phyloP scores from a whole-genome alignment of 35 echinoderm and acorn worm species.

The Eucidaris tribuloides region DNA sequence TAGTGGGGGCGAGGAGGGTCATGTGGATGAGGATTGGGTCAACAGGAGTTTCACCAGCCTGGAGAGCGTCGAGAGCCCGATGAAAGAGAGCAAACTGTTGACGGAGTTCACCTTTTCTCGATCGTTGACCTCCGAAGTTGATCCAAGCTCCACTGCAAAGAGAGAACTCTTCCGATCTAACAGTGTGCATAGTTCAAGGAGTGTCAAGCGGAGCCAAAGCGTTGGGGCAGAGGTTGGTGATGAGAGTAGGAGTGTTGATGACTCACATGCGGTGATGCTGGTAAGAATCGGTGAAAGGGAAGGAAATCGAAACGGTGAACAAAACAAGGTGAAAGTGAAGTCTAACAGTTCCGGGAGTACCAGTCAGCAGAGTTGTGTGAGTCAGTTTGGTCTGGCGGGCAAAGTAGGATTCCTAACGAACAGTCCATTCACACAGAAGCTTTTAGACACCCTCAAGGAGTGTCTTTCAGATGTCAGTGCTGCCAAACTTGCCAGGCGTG shows the following conservation, averaged over 20 bases:
- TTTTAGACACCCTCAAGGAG: conserved; percentile 70
- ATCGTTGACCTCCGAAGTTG: neutral
- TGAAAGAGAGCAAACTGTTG: conserved; percentile 3
- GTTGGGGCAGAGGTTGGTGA: too few relatives aligned
- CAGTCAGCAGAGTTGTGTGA: conserved; percentile 42
- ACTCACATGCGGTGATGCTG: too few relatives aligned
- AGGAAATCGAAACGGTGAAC: too few relatives aligned
- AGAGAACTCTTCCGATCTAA: too few relatives aligned
- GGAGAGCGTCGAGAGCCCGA: conserved; percentile 47
- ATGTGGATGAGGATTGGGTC: conserved; percentile 64
- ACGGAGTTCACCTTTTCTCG: conserved; percentile 20
- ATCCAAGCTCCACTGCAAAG: too few relatives aligned
- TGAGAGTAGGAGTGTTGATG: too few relatives aligned
- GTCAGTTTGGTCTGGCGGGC: neutral
- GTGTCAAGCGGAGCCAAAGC: too few relatives aligned
- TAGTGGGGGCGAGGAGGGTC: conserved; percentile 77
- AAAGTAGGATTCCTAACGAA: conserved; percentile 68
- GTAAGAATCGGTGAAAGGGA: too few relatives aligned
- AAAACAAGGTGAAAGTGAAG: too few relatives aligned
- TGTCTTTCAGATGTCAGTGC: conserved; percentile 61
- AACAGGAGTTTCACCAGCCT: conserved; percentile 73
- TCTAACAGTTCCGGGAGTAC: conserved; percentile 41
- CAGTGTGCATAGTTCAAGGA: too few relatives aligned
- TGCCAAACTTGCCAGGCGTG: conserved; percentile 54
- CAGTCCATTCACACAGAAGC: conserved; percentile 35